A percentile compares a stretch with the other conserved stretches of the same genome.
phyloP scores from a whole-genome alignment of 2,113 vertebrate species.

The Cyanistes caeruleus region DNA sequence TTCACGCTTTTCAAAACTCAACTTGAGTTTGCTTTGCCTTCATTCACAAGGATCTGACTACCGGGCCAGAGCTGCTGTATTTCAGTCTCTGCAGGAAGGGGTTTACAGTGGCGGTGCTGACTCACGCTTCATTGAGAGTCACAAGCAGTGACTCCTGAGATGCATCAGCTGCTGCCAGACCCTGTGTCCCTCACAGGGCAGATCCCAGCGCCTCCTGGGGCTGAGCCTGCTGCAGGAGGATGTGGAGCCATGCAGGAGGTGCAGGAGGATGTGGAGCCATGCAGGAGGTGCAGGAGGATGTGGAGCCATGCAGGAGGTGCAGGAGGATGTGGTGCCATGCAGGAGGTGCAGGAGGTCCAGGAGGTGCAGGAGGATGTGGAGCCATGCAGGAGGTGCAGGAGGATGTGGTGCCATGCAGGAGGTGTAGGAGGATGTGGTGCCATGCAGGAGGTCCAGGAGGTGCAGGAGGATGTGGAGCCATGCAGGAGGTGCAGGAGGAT shows the following conservation, averaged over 20 bases:
- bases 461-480: too few relatives aligned
- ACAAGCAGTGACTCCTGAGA: neutral
- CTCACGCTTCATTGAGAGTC: constrained; percentile 23
- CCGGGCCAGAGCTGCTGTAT: neutral
- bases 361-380: neutral
- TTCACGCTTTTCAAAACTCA: neutral
- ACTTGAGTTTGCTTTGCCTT: neutral
- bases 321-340: too few relatives aligned
- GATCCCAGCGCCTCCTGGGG: neutral
- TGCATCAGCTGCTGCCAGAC: neutral
- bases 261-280: too few relatives aligned
- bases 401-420: too few relatives aligned
- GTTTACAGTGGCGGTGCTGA: neutral
- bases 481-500: neutral
- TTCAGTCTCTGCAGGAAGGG: neutral
- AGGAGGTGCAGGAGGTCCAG: too few relatives aligned
- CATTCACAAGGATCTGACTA: neutral
- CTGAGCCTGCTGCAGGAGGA: neutral
- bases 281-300: too few relatives aligned
- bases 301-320: too few relatives aligned
- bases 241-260: neutral
- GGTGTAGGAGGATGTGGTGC: neutral
- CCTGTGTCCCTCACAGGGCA: neutral
- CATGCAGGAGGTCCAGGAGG: too few relatives aligned
- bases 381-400: neutral